Evolutionary conservation across 2,888 invertebrate genomes (phyloP).

Genomic region (Synanthedon tipuliformis): DNA sequence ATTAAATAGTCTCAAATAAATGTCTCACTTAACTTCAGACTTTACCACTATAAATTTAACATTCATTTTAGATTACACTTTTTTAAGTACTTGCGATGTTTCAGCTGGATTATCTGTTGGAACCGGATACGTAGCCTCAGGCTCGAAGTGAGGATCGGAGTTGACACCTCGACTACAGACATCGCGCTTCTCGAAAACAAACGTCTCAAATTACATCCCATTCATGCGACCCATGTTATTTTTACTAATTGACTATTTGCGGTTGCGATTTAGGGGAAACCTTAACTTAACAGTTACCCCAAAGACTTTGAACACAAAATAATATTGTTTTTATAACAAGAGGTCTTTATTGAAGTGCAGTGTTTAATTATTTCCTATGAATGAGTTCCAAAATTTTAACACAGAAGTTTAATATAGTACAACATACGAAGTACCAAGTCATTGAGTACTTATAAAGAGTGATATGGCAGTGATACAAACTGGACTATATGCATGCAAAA

Average conservation of each 20-base stretch:
- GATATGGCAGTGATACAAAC: no score
- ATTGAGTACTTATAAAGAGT: no score
- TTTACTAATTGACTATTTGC: conserved; percentile 15
- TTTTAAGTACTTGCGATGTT: background rate
- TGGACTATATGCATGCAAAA: no score
- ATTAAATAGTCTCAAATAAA: no score
- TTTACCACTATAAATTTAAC: background rate
- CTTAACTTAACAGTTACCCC: no score
- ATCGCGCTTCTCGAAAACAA: conserved; percentile 14
- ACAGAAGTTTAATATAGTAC: no score
- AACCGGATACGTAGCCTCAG: background rate
- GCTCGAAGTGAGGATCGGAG: conserved; percentile 4
- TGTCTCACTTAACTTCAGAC: background rate
- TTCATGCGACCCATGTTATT: conserved; percentile 16
- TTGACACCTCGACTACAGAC: conserved; percentile 13
- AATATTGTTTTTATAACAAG: no score
- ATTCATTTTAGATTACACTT: background rate
- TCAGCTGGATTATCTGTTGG: background rate
- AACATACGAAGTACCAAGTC: no score
- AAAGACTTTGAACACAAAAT: no score
- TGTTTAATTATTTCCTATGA: no score
- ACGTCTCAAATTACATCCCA: conserved; percentile 16
- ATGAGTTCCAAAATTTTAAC: no score
- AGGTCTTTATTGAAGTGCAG: no score
- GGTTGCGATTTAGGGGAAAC: background rate